Evolutionary conservation across 2,888 invertebrate genomes (phyloP), one percentile per base, ranked within the genome.

Genomic region (Ctena decussata): DNA sequence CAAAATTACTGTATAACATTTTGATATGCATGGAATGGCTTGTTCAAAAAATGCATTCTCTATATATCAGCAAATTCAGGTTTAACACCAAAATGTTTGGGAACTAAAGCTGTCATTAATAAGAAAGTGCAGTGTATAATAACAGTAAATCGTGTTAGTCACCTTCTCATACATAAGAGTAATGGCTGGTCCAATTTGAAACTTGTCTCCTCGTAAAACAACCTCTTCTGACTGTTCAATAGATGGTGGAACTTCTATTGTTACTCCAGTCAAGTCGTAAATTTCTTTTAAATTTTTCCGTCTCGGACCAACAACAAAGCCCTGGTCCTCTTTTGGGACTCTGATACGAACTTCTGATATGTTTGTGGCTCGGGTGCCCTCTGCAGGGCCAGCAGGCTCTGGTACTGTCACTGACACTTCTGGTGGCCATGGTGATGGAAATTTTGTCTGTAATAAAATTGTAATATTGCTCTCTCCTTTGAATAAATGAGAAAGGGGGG

Each of bases 91-190:
- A n/a, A n/a, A n/a, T n/a, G n/a, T n/a, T n/a, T n/a, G n/a, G n/a
- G n/a, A n/a, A n/a, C n/a, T n/a, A n/a, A n/a, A n/a, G n/a, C n/a
- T n/a, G n/a, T n/a, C n/a, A n/a, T n/a, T n/a, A n/a, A n/a, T n/a
- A n/a, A n/a, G n/a, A n/a, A n/a, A n/a, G n/a, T n/a, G n/a, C n/a
- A n/a, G n/a, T n/a, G n/a, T n/a, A n/a, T n/a, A n/a, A n/a, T n/a
- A n/a, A n/a, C n/a, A n/a, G n/a, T n/a, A n/a, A n/a, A n/a, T n/a
- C n/a, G n/a, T n/a, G n/a, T n/a, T n/a, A n/a, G n/a, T n/a, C 72
- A 87, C 87, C 80, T 80, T 80, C 6, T 77, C 69, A 39, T 85
- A 85, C 87, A 87, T 85, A 1, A 87, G 41, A 2, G 80, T 78
- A n/a, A 87, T 41, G 0, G 87, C 87, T 11, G 81, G 75, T 30